These are phyloP conservation scores for Pherbina coryleti DNA, from an alignment of 2,888 invertebrate species.

Conservation along the genomic window DNA sequence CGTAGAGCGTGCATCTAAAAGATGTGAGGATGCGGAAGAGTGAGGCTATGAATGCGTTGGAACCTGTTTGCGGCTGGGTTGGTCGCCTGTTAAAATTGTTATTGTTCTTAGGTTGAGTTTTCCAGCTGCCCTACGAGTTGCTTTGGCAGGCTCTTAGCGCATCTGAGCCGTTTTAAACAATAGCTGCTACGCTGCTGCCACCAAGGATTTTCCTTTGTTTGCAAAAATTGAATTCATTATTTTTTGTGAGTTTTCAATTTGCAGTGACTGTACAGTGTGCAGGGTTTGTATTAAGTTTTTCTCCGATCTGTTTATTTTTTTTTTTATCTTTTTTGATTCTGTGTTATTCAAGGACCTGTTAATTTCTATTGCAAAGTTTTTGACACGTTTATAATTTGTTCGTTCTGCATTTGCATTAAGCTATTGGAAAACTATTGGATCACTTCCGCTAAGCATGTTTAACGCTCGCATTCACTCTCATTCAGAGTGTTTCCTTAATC, in stretches of 20 bases:
- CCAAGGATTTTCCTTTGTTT: not conserved
- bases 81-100: not conserved
- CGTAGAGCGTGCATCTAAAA: not conserved
- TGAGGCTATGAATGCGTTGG: not conserved
- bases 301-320: no score
- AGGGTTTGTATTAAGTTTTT: no score
- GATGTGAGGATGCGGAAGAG: not conserved
- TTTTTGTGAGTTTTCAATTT: not conserved
- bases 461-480: not conserved
- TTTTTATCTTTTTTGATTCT: not conserved
- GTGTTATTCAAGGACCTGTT: no score
- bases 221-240: slow-evolving; percentile 9
- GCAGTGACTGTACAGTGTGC: not conserved
- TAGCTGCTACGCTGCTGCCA: not conserved
- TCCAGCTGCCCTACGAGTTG: not conserved
- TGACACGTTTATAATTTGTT: slow-evolving; percentile 4
- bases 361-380: not conserved
- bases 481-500: not conserved
- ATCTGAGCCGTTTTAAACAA: not conserved
- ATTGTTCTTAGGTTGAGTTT: not conserved
- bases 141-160: not conserved
- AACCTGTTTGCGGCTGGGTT: not conserved
- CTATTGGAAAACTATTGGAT: slow-evolving; percentile 1
- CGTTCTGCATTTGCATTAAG: slow-evolving; percentile 15
- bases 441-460: not conserved